phyloP scores from a whole-genome alignment of 30 jellyfish, hydroid and myxozoan species.

The Aurelia coerulea region DNA sequence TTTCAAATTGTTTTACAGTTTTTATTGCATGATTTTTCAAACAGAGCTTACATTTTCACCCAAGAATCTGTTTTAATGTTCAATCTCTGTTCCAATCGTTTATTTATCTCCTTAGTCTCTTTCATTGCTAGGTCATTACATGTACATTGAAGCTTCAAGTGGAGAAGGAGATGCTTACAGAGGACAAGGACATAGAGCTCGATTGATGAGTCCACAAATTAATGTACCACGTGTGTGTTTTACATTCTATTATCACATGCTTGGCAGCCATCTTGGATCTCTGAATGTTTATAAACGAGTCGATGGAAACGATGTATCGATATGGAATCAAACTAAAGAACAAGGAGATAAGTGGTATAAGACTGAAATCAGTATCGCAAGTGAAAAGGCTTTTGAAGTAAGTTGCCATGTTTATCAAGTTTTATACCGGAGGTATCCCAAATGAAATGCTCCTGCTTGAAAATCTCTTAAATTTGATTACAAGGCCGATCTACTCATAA shows the following conservation, averaged over 20 bases:
- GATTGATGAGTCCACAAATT: constrained; percentile 74
- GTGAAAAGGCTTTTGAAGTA: constrained; percentile 57
- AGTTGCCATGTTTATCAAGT: background rate
- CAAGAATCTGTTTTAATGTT: too few species aligned
- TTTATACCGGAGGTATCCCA: background rate
- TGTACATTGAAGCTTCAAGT: constrained; percentile 84
- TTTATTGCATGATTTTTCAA: too few species aligned
- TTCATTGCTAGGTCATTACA: constrained; percentile 61
- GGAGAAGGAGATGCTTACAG: constrained; percentile 52
- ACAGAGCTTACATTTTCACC: too few species aligned
- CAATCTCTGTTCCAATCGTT: too few species aligned
- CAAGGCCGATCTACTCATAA: too few species aligned
- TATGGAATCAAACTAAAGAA: constrained; percentile 79
- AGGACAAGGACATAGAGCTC: constrained; percentile 77
- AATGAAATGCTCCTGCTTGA: background rate
- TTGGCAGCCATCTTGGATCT: constrained; percentile 86
- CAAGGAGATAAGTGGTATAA: constrained; percentile 70
- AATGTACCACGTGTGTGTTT: constrained; percentile 78
- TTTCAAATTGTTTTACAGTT: background rate
- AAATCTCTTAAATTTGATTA: background rate
- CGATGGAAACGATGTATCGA: constrained; percentile 26
- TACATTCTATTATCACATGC: constrained; percentile 77
- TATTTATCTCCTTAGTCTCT: too few species aligned
- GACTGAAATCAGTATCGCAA: constrained; percentile 44
- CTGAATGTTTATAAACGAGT: constrained; percentile 29